These are phyloP conservation scores for Amiota communis DNA, from an alignment of 2,888 invertebrate species.

Conservation along the genomic window DNA sequence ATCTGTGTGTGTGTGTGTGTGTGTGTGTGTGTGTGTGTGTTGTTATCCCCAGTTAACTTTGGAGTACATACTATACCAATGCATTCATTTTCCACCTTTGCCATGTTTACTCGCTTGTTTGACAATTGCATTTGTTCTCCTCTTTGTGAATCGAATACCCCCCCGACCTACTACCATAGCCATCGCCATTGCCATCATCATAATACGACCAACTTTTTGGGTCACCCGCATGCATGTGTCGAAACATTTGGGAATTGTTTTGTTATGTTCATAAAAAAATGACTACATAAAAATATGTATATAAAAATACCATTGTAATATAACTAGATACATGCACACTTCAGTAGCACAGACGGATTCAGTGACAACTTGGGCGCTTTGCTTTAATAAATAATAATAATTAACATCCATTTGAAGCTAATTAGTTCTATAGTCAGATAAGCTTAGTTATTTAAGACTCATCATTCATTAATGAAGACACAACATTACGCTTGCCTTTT, in stretches of 20 bases:
- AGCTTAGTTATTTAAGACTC: too few relatives aligned
- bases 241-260: conserved; percentile 62
- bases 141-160: conserved; percentile 37
- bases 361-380: too few relatives aligned
- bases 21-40: conserved; percentile 24
- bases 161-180: neutral
- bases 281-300: conserved; percentile 22
- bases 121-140: conserved; percentile 53
- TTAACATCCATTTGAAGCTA: conserved; percentile 38
- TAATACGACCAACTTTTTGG: conserved; percentile 1
- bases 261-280: conserved; percentile 45
- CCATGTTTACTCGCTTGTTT: conserved; percentile 50
- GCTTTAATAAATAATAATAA: too few relatives aligned
- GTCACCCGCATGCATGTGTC: conserved; percentile 44
- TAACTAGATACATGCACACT: too few relatives aligned
- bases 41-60: conserved; percentile 46
- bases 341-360: too few relatives aligned
- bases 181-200: conserved; percentile 1
- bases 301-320: neutral
- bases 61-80: neutral
- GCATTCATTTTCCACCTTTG: conserved; percentile 56
- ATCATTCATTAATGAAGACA: too few relatives aligned
- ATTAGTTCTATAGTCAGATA: neutral
- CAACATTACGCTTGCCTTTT: neutral
- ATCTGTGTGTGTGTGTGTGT: conserved; percentile 24